These are phyloP conservation scores for Cossypha dichroa DNA, from an alignment of 2,797 vertebrate genomes.

Conservation along the genomic window DNA sequence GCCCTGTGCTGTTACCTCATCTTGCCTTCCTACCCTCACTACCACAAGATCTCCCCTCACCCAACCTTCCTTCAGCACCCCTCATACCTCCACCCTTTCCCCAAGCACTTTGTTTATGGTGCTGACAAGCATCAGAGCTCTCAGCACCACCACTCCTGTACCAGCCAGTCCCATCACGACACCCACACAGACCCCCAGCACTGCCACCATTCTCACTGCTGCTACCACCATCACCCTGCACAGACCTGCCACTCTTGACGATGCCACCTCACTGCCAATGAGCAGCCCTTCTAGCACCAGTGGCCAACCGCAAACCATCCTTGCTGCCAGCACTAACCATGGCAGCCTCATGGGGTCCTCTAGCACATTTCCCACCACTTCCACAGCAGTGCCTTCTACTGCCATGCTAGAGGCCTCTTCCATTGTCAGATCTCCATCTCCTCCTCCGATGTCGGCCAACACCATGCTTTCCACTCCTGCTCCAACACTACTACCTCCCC, in stretches of 20 bases:
- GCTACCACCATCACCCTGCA: not conserved
- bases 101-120: not conserved
- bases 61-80: not conserved
- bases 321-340: not conserved
- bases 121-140: not conserved
- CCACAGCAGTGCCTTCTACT: not conserved
- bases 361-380: accelerated
- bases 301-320: not conserved
- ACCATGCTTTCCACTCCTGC: not conserved
- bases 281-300: not conserved
- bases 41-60: not conserved
- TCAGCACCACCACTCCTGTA: not conserved
- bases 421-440: not conserved
- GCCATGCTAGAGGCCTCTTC: not conserved
- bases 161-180: not conserved
- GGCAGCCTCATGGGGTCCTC: not conserved
- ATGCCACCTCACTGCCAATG: not conserved
- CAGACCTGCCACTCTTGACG: not conserved
- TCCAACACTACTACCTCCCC: not conserved
- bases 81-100: not conserved
- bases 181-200: not conserved
- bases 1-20: not conserved
- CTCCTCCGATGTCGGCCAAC: accelerated
- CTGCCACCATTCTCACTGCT: not conserved
- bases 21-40: not conserved